A percentile compares a stretch with the other conserved stretches of the same genome.
These are phyloP conservation scores for Gadopsis marmoratus DNA, from an alignment of 2,797 vertebrate genomes.

Conservation along the genomic window DNA sequence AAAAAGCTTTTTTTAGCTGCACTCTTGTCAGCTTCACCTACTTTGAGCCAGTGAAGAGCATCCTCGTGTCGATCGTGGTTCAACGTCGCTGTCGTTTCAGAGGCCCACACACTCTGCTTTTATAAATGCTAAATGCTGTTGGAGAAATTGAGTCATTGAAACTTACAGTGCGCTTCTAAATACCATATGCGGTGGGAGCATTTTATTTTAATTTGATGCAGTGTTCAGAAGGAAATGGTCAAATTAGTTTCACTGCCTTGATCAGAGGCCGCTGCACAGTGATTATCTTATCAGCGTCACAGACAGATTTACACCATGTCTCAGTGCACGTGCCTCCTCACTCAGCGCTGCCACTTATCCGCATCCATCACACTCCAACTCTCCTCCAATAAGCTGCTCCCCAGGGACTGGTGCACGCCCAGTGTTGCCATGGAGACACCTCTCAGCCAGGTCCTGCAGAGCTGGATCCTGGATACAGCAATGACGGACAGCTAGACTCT, in stretches of 20 bases:
- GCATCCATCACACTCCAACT: constrained; percentile 56
- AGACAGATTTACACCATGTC: constrained; percentile 16
- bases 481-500: constrained; percentile 69
- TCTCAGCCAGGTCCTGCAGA: constrained; percentile 59
- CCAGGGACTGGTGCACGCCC: constrained; percentile 66
- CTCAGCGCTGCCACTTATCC: constrained; percentile 61
- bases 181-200: background rate
- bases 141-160: constrained; percentile 10
- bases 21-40: constrained; percentile 4
- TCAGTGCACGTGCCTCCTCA: constrained; percentile 43
- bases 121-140: background rate
- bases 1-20: background rate
- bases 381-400: constrained; percentile 75
- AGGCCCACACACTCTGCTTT: background rate
- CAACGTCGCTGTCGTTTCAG: background rate
- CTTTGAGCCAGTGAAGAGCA: background rate
- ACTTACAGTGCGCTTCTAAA: background rate
- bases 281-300: constrained; percentile 35
- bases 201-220: constrained; percentile 16
- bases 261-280: constrained; percentile 24
- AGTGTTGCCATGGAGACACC: constrained; percentile 81
- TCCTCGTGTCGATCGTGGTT: constrained; percentile 1
- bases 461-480: constrained; percentile 70
- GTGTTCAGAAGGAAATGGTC: background rate
- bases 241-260: constrained; percentile 13